Evolutionary conservation across 53 echinoderm and acorn worm species (phyloP), one percentile per base, ranked within the genome.

Genomic region (Glandiceps talaboti): DNA sequence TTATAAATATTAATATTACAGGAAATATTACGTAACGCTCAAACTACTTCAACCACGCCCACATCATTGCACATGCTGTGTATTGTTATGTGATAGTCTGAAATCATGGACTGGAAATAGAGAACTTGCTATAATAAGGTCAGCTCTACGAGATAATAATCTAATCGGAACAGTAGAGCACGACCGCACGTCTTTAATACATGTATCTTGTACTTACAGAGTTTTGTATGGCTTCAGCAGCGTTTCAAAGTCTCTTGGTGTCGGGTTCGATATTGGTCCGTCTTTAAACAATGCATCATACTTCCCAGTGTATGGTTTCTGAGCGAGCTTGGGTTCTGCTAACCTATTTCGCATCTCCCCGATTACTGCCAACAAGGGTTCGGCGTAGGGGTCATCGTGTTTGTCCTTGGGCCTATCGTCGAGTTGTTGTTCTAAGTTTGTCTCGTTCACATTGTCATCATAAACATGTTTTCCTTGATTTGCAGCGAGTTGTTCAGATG

Each of bases 241-340:
- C 12, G 81, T 74, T 1, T 74, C 79, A 1, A 75, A 75, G 20
- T 75, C 74, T 25, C 80, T 33, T 73, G 92, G 88, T 33, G 83
- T 79, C 27, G 74, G 32, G 76, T 85, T 77, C 10, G 31, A 33
- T 79, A 81, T 88, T 78, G 85, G 85, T 77, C 74, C 81, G 75
- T 85, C 82, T 29, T 75, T 33, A 33, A 88, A 88, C 31, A 92
- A 77, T 32, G 82, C 89, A 45, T 82, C 85, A 30, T 82, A 92
- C 81, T 92, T 92, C 28, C 86, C 86, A 14, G 86, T 86, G 32
- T 86, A 81, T 28, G 86, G 86, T 73, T 78, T 77, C 14, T 77
- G 27, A 1, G 75, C 76, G 14, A 87, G 83, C 77, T 88, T 80
- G 14, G 74, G 78, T 20, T 30, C 32, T n/a, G 72, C 6, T 45